These are phyloP conservation scores for Acanthopleura granulata DNA, from an alignment of 2,888 invertebrate genomes.

Conservation along the genomic window DNA sequence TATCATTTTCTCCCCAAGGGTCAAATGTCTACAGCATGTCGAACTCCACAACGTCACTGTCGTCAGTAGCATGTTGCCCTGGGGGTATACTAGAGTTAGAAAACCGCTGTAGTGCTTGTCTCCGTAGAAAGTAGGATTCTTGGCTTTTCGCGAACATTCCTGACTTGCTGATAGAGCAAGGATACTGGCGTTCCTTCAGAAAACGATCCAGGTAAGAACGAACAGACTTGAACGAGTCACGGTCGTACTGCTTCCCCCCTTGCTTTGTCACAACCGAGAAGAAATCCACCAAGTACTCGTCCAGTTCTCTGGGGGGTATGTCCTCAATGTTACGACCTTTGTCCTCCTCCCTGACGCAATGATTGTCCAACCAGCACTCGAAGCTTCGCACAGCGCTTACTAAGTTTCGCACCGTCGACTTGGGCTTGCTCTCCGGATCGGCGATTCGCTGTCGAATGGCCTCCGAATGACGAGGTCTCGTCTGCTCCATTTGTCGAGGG, in stretches of 20 bases:
- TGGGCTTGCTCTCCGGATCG: neutral
- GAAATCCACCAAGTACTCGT: neutral
- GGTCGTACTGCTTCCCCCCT: neutral
- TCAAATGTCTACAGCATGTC: too few species aligned
- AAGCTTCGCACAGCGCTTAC: neutral
- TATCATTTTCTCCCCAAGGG: too few species aligned
- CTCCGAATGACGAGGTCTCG: neutral
- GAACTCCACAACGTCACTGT: too few species aligned
- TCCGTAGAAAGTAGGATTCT: neutral
- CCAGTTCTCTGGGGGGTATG: neutral
- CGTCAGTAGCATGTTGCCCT: too few species aligned
- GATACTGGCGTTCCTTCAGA: constrained; percentile 1
- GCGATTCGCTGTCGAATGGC: neutral
- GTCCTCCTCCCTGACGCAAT: neutral
- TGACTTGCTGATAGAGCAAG: constrained; percentile 11
- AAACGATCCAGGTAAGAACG: constrained; percentile 9
- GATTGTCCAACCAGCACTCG: neutral
- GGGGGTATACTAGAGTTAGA: too few species aligned
- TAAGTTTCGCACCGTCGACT: constrained; percentile 2
- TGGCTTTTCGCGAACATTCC: neutral
- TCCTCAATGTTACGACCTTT: neutral
- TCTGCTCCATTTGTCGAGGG: neutral
- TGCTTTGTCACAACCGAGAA: neutral
- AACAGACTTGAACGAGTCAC: neutral
- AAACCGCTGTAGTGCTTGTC: neutral